Base-by-base conservation (phyloP, 2,888 invertebrate species). In the Ariolimax columbianus region DNA sequence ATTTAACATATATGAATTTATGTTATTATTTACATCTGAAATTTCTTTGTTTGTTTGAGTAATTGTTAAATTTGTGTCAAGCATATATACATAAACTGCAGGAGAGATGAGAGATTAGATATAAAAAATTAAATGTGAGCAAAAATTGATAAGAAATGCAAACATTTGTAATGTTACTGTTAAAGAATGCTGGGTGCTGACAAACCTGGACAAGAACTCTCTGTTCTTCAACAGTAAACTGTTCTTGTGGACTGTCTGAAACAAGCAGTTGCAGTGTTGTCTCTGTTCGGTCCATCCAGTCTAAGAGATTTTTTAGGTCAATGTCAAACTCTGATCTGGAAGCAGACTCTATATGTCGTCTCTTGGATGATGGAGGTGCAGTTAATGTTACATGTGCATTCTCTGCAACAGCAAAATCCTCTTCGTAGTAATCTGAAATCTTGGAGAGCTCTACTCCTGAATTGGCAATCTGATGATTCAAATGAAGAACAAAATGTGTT, bases 171-270 rank as follows among this genome's bases (percentile, higher is more conserved):
- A 14, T 47, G 6, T 47, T 47, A 47, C 47, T 47, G 14, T 47
- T 47, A 47, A 47, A 14, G 9, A 6, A 47, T 14, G 6, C 47
- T 14, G 9, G 33, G 51, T 19, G n/a, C n/a, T 9, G 4, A 43
- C 78, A 70, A 85, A 93, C 93, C 92, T 93, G 91, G 43, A 94
- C 89, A 0, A 94, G 89, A 36, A 94, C 93, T 36, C 92, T 79
- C 88, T 94, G 95, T 88, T 95, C 95, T 87, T 95, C 95, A 19
- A 95, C 94, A 14, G 95, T 95, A 85, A 95, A 94, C 86, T 95
- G 95, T 77, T 95, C 95, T 78, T 95, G 88, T 4, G 95, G 85
- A 95, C 95, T 86, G 95, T 92, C 92, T 0, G 90, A 89, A 17
- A 91, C 91, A 36, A 93, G 89, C 55, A 94, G 88, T 77, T 92